Percentiles rank a stretch among this genome's conserved stretches.
phyloP scores from a whole-genome alignment of 2,797 vertebrate species.

The Hafferia zeledoni region DNA sequence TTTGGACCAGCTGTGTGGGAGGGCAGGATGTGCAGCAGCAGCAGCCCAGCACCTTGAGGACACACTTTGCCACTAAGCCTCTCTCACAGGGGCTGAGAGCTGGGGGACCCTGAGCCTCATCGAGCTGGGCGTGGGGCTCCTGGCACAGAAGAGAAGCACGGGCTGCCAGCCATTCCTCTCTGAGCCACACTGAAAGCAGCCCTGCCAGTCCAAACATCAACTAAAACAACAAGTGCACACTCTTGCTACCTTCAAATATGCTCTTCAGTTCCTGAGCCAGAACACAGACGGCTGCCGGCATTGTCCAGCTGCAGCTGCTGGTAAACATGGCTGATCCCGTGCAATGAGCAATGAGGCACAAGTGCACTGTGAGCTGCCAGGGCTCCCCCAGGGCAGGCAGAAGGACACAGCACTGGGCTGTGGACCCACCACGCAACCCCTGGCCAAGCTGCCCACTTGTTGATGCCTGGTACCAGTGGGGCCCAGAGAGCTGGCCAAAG shows the following conservation, averaged over 20 bases:
- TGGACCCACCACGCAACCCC: background rate
- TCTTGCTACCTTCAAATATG: background rate
- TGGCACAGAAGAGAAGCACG: rapidly evolving
- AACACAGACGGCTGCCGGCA: rapidly evolving
- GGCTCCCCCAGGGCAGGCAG: rapidly evolving
- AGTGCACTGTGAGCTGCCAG: rapidly evolving
- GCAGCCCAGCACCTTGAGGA: background rate
- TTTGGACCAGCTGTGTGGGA: background rate
- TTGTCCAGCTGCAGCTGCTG: background rate
- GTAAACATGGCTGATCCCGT: background rate
- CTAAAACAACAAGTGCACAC: background rate
- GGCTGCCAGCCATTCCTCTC: background rate
- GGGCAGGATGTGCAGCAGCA: background rate
- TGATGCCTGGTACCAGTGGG: background rate
- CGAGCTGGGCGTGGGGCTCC: background rate
- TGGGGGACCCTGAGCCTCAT: background rate
- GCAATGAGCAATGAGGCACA: background rate
- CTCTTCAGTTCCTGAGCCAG: background rate
- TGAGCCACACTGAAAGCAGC: background rate
- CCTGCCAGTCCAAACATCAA: slow-evolving; percentile 9
- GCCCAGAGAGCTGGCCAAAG: background rate
- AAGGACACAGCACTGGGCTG: rapidly evolving
- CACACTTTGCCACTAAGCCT: background rate
- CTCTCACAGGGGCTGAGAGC: background rate
- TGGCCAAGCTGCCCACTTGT: background rate